Conservation (phyloP, 2,113 vertebrate species). For the Cheirogaleus medius region DNA sequence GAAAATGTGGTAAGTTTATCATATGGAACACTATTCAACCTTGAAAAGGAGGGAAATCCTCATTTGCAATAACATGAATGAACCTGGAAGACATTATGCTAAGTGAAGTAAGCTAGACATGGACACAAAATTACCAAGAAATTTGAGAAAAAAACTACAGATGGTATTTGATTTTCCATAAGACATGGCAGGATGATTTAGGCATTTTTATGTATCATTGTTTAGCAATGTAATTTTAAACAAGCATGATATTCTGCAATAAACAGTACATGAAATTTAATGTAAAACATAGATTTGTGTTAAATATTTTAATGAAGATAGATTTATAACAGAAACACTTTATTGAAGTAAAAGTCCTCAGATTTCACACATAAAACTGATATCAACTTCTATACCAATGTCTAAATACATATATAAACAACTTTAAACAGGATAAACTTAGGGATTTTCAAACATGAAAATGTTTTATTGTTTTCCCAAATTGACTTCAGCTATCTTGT, state of each 20-base stretch:
- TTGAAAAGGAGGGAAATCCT: not conserved
- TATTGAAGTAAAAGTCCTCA: not conserved
- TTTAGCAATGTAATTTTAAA: not conserved
- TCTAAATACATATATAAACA: not conserved
- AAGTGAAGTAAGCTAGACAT: not conserved
- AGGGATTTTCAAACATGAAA: not conserved
- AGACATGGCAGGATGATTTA: not conserved
- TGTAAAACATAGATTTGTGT: not conserved
- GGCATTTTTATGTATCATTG: not conserved
- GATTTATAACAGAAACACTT: not conserved
- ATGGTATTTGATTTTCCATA: not conserved
- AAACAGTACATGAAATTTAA: not conserved
- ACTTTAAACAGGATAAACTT: not conserved
- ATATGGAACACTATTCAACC: not conserved
- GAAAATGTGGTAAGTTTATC: not conserved
- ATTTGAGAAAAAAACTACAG: not conserved
- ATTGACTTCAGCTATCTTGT: not conserved
- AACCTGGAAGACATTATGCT: not conserved
- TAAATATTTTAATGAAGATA: conserved; percentile 12
- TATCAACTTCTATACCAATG: not conserved
- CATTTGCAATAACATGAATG: not conserved
- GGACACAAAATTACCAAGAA: not conserved
- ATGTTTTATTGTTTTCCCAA: not conserved
- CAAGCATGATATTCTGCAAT: not conserved
- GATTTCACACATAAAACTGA: not conserved